Base-by-base conservation (phyloP, 2,797 vertebrate genomes). In the Morus bassanus region DNA sequence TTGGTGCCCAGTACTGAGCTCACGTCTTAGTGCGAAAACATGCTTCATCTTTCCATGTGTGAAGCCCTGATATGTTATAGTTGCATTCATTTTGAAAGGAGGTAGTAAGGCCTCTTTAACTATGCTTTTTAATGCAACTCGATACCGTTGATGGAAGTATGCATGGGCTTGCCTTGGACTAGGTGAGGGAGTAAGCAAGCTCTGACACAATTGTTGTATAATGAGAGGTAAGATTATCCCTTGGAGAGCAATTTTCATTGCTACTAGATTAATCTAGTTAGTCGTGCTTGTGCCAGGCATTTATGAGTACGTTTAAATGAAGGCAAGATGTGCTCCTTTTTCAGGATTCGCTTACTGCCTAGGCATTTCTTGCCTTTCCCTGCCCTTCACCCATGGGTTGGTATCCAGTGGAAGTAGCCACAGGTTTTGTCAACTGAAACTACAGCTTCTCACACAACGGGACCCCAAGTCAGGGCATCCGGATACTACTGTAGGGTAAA, bases 11-110 rank as follows among this genome's bases (percentile, higher is more conserved):
- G 41, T 5, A 9, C 67, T 64, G 50, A 75, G n/a, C 46, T 79
- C 21, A 2, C 37, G 22, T 30, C 69, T 30, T 8, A 24, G 19
- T 3, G 37, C 72, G 90, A 57, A 75, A 70, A 10, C 7, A 10
- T 0, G 7, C 43, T 91, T 63, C 9, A 1, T 24, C 41, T 45
- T 48, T 60, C 56, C 51, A 9, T 0, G 0, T 10, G 10, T 37
- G 53, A 37, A 37, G 16, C 23, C 48, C 23, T 65, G 51, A 18
- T 45, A 31, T 46, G 61, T 48, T 50, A 24, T 3, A 31, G 24
- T 7, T n/a, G 15, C 22, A 19, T 22, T 85, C 8, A 4, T 74
- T 81, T 48, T 57, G 50, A 18, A 51, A 83, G 61, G 57, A 60
- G 24, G 35, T 48, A 33, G 45, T 45, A 48, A 45, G 9, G 46